Conservation (phyloP, 2,888 invertebrate genomes). For the Thera obeliscata region DNA sequence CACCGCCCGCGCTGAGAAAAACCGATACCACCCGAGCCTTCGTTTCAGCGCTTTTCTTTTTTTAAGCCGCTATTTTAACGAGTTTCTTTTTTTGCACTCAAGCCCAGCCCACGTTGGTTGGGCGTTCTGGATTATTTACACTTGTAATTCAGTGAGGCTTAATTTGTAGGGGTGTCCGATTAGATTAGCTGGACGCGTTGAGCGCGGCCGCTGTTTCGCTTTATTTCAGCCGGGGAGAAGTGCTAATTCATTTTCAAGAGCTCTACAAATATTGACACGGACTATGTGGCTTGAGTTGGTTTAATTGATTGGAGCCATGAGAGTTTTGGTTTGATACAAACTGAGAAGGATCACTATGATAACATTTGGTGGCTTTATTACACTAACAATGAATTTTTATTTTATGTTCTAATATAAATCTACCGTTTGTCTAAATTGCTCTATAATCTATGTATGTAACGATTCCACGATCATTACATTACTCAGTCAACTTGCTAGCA, state of each 20-base stretch:
- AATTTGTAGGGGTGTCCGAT: constrained; percentile 72
- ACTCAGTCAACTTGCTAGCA: constrained; percentile 50
- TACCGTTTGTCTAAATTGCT: no score
- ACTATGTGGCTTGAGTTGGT: constrained; percentile 5
- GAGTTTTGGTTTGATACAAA: neutral
- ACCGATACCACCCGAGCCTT: constrained; percentile 82
- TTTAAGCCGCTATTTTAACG: constrained; percentile 84
- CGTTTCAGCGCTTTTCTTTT: constrained; percentile 84
- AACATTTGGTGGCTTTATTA: neutral
- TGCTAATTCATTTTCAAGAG: constrained; percentile 19
- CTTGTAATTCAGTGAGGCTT: constrained; percentile 79
- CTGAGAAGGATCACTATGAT: neutral
- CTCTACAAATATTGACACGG: constrained; percentile 12
- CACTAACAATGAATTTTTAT: no score
- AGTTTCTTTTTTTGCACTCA: constrained; percentile 73
- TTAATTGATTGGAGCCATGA: constrained; percentile 12
- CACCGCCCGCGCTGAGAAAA: constrained; percentile 80
- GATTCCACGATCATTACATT: constrained; percentile 34
- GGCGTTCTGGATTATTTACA: constrained; percentile 83
- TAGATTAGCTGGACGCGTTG: constrained; percentile 54
- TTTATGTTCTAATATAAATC: no score
- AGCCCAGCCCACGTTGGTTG: constrained; percentile 82
- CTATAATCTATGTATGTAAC: neutral
- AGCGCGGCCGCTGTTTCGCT: constrained; percentile 2
- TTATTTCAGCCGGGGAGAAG: constrained; percentile 8